phyloP scores from a whole-genome alignment of 1,140 invertebrate genomes.

The Spodoptera frugiperda region DNA sequence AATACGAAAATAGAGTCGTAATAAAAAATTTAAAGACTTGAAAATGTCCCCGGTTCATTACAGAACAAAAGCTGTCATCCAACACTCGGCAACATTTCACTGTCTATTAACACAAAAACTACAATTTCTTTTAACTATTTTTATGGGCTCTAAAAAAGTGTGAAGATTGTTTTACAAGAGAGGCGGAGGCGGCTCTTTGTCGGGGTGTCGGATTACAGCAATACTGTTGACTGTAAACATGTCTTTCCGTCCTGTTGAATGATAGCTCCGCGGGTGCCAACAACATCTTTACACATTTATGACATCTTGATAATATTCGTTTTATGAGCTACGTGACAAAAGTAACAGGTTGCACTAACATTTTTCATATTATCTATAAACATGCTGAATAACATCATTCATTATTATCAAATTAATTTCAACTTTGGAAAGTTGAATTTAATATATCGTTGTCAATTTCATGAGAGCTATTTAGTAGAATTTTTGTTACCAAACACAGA shows the following conservation, averaged over 20 bases:
- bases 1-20: slow-evolving; percentile 76
- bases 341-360: slow-evolving; percentile 38
- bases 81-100: slow-evolving; percentile 84
- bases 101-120: slow-evolving; percentile 80
- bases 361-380: not conserved
- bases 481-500: no score
- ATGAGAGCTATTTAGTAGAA: no score
- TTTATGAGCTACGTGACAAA: slow-evolving; percentile 34
- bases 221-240: slow-evolving; percentile 82
- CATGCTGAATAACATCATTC: no score
- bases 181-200: slow-evolving; percentile 81
- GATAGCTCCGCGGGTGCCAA: slow-evolving; percentile 77
- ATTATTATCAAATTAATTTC: no score
- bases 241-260: slow-evolving; percentile 76
- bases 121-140: slow-evolving; percentile 84
- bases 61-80: slow-evolving; percentile 85
- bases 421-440: no score
- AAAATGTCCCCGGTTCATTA: slow-evolving; percentile 82
- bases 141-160: slow-evolving; percentile 82
- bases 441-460: no score
- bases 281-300: slow-evolving; percentile 46
- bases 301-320: slow-evolving; percentile 44
- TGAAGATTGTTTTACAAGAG: slow-evolving; percentile 84
- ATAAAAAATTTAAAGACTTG: slow-evolving; percentile 76
- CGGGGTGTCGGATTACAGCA: slow-evolving; percentile 73